Base-by-base conservation (phyloP, 2,113 vertebrate species). In the Oceanites oceanicus region DNA sequence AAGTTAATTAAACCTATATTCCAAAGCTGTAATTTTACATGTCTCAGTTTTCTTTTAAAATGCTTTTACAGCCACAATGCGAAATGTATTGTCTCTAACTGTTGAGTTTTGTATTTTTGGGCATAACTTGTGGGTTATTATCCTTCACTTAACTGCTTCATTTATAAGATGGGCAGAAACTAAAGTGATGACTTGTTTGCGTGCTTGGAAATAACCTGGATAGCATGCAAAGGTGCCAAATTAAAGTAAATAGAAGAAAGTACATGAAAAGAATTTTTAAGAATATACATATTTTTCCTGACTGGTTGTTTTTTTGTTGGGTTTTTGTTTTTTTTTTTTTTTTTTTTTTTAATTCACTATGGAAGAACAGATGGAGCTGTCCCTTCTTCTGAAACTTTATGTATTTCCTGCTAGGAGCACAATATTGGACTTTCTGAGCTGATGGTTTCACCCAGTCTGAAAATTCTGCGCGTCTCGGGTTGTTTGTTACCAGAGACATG, bases 21-120 rank as follows among this genome's bases (percentile, higher is more conserved):
- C 52, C 65, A 38, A 45, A 86, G 15, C 7, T 36, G 18, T 62
- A 20, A 45, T 87, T 91, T 94, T 78, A 86, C 59, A 63, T 10
- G 38, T 53, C 49, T 94, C 68, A 15, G 90, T 85, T 95, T 96
- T 65, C 42, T 95, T 89, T 92, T 52, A 62, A 94, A 96, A 85
- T 38, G 89, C 53, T 78, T 91, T 95, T 76, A 91, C 29, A 55
- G 62, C 53, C 71, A 23, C 53, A 58, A 20, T n/a, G 61, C 91
- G 76, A 92, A 87, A 95, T 53, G 56, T 20, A 58, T 82, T 81
- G 77, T 92, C 44, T 71, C 30, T 52, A 82, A 91, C 40, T 73
- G 81, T 15, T 82, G 55, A 68, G 81, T 68, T 92, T 79, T 38
- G 42, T 91, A 44, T 73, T 85, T 78, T 75, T 62, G 40, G 77